Base-by-base conservation (phyloP, 1,140 invertebrate species). In the Nymphalis io region DNA sequence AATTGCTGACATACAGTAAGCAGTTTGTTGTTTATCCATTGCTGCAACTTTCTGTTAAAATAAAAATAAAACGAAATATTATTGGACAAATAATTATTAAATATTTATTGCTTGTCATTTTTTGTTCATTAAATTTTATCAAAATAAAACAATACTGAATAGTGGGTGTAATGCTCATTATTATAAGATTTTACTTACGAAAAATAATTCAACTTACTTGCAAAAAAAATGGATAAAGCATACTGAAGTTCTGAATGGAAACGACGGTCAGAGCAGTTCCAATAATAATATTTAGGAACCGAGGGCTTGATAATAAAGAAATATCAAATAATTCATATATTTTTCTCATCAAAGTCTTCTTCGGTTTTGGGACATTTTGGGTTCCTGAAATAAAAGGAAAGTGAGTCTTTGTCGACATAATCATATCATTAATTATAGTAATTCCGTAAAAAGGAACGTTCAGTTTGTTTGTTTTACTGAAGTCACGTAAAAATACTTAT, bases 191-290 rank as follows among this genome's bases (percentile, higher is more conserved):
- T 33, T 33, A 8, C 10, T 33, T 44, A 40, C 6, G 1, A 44
- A 15, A 44, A 63, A 21, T 53, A 63, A 6, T 46, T 53, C 2
- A 55, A 62, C 33, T 83, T 91, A 93, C 93, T 88, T 93, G 84
- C 38, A 95, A 79, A 70, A 95, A 95, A 63, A 94, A 93, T 13
- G 95, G 95, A 64, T 93, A 95, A 57, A 96, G 88, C 86, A 95
- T 92, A 67, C 94, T 95, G 76, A 95, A 96, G 77, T 95, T 95
- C 18, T 94, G 92, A 60, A 95, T 94, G 0, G 94, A 93, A 8
- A 94, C 94, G 66, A 95, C 95, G 48, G 93, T 93, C 8, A 95
- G 76, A 1, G 93, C 93, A 64, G 94, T 92, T 23, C 95, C 95
- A 42, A 95, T 85, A 55, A 94, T 92, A 2, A 95, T 93, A 79